phyloP scores from a whole-genome alignment of 2,113 vertebrate genomes.

The Neolamprologus sp. region DNA sequence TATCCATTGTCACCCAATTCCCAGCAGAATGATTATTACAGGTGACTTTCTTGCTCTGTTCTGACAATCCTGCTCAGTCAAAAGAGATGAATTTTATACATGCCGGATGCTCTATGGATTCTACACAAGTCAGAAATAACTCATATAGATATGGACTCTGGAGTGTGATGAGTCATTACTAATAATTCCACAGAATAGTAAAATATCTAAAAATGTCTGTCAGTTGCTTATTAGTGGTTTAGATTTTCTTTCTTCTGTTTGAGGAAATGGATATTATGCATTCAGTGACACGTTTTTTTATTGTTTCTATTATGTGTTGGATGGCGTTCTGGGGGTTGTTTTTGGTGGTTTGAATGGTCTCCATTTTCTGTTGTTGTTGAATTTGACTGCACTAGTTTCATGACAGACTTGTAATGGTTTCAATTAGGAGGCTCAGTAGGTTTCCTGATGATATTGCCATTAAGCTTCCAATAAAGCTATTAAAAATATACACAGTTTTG shows the following conservation, averaged over 20 bases:
- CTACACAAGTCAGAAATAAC: not conserved
- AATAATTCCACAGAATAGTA: not conserved
- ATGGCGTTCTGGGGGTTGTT: not conserved
- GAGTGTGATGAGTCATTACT: not conserved
- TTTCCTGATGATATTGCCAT: not conserved
- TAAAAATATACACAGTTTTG: not conserved
- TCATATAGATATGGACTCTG: not conserved
- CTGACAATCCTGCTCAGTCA: constrained; percentile 7
- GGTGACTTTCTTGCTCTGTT: not conserved
- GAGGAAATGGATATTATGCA: not conserved
- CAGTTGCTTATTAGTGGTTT: not conserved
- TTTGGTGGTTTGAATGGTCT: not conserved
- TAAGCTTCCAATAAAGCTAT: not conserved
- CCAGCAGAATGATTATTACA: constrained; percentile 5
- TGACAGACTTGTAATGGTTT: not conserved
- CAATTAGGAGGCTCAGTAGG: not conserved
- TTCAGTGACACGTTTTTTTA: not conserved
- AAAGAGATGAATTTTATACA: not conserved
- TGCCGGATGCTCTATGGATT: not conserved
- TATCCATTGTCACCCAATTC: constrained; percentile 26
- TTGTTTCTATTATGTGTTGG: not conserved
- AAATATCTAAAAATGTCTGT: not conserved
- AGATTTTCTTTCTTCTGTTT: not conserved
- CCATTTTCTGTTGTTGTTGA: not conserved
- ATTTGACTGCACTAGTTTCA: not conserved